Evolutionary conservation across 2,888 invertebrate genomes (phyloP), one percentile per base, ranked within the genome.

Genomic region (Oscheius sp.): DNA sequence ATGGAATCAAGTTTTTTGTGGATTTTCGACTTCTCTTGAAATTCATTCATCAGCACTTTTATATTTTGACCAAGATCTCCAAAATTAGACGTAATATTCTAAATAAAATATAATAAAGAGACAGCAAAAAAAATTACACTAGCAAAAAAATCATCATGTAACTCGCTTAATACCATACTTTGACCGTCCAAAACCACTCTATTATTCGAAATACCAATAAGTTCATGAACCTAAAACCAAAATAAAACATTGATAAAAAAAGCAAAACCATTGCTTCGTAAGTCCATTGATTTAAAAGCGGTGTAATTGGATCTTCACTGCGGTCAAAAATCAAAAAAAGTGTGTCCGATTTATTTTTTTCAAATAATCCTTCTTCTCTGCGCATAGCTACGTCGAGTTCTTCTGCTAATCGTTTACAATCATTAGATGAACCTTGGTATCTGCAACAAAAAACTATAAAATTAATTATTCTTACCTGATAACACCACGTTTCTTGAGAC

Each of bases 1-100:
- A 99, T 97, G 82, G 94, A 95, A 89, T 99, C 97, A 1, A 99
- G 47, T 33, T 77, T 75, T 86, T 95, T 92, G 83, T 96, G 94
- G 82, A 93, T 93, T 87, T 96, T 93, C 2, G 95, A 62, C 20
- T 95, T 94, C 82, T 91, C 91, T 88, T 96, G 95, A 88, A 96
- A 98, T 85, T 96, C 94, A 70, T 97, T 96, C 93, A 99, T 97
- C 65, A 98, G 88, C 24, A 92, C 91, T 88, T 97, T 96, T 79
- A 98, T 96, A 49, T 94, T 95, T 83, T 93, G 92, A 0, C 96
- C 97, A 84, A 99, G 96, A 89, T 98, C 97, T 44, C 98, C 98
- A 89, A 95, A 99, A 88, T 98, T 98, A 14, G 92, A 90, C 87
- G 94, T 95, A 87, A 95, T 90, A 87, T 96, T 97, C 91, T 93